Evolutionary conservation across 1,140 invertebrate genomes (phyloP).

Genomic region (Sycophaga agraensis): DNA sequence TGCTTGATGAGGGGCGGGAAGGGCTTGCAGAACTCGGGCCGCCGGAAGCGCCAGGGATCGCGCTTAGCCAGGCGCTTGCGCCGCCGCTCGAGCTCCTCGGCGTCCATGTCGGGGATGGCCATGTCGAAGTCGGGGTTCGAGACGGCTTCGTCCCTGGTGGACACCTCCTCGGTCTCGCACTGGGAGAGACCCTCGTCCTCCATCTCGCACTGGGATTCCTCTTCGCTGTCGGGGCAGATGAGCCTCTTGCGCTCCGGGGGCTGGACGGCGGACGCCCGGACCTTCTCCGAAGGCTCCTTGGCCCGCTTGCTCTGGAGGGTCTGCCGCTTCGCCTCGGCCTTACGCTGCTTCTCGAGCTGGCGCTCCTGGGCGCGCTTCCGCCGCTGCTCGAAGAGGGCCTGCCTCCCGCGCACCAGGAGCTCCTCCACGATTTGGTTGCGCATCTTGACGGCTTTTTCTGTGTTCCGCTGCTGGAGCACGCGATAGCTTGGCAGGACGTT

Average conservation of each 20-base stretch:
- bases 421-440: conserved; percentile 33
- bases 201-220: not conserved
- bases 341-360: not conserved
- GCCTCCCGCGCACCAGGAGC: conserved; percentile 29
- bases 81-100: no score
- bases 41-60: conserved; percentile 36
- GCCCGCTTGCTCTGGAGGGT: not conserved
- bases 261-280: no score
- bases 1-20: not conserved
- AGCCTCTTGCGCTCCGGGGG: no score
- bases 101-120: no score
- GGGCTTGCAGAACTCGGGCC: not conserved
- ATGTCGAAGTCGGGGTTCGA: no score
- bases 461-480: conserved; percentile 30
- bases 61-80: no score
- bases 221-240: no score
- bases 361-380: no score
- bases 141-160: no score
- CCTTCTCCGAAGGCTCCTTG: not conserved
- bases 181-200: not conserved
- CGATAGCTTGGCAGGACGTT: conserved; percentile 34
- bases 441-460: conserved; percentile 27
- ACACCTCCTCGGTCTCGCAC: no score
- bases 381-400: conserved; percentile 27
- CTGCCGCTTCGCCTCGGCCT: not conserved